These are phyloP conservation scores for Cydia amplana DNA, from an alignment of 1,140 invertebrate species.

Conservation along the genomic window DNA sequence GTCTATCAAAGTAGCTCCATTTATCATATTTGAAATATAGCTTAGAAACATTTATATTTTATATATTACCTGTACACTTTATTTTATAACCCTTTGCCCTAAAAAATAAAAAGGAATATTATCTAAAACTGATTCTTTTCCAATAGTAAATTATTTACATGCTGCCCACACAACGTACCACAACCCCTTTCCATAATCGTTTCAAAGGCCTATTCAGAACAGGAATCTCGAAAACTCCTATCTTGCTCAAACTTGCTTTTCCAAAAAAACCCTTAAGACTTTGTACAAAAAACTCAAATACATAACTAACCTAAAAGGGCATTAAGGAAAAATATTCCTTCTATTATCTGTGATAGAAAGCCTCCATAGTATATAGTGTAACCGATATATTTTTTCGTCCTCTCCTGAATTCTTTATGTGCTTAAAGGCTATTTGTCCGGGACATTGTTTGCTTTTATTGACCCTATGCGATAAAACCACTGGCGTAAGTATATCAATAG, in stretches of 20 bases:
- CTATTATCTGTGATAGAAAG: slow-evolving; percentile 15
- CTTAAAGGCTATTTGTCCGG: slow-evolving; percentile 50
- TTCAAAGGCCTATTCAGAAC: slow-evolving; percentile 6
- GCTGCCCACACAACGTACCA: background rate
- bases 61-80: background rate
- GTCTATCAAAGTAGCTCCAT: too few relatives aligned
- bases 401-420: slow-evolving; percentile 61
- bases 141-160: slow-evolving; percentile 5
- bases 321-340: background rate
- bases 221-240: background rate
- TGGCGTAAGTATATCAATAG: slow-evolving; percentile 46
- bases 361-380: slow-evolving; percentile 38
- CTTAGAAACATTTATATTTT: too few relatives aligned
- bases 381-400: slow-evolving; percentile 39
- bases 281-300: background rate
- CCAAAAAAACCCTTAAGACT: background rate
- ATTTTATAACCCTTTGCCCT: background rate
- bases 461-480: slow-evolving; percentile 41
- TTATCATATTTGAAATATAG: too few relatives aligned
- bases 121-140: background rate
- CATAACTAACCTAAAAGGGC: background rate
- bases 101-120: background rate
- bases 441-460: slow-evolving; percentile 46
- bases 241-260: background rate
- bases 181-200: slow-evolving; percentile 24